Base-by-base conservation (phyloP, 2,113 vertebrate genomes). In the Puffinus mauretanicus region DNA sequence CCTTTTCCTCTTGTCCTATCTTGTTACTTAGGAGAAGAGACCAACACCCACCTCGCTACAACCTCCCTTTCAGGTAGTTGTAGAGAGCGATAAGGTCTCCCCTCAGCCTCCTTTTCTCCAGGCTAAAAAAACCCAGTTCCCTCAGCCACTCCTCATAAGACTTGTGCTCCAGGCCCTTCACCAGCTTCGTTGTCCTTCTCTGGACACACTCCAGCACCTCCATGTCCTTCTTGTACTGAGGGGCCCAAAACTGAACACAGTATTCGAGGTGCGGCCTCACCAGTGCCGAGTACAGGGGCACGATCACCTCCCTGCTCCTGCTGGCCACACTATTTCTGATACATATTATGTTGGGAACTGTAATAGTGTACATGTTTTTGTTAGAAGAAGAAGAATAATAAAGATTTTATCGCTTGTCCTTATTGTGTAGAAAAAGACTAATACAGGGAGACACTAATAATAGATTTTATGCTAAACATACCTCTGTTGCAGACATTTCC, bases 31-130 rank as follows among this genome's bases (percentile, higher is more conserved):
- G 19, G 15, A 77, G 44, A 61, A 61, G 73, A 44, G 17, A 49
- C 34, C 2, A 0, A 61, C 73, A 4, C 8, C 14, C 18, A 17
- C 44, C 44, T 61, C 1, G 0, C 15, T 38, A 10, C 15, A 25
- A 1, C 44, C 57, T 25, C n/a, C n/a, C 44, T 49, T 38, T 38
- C 44, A 30, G 27, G 38, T 14, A 34, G 51, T 3, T 55, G 70
- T 24, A 34, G 70, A 34, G 51, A 14, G 70, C 1, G 1, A 21
- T 11, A 7, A 65, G 22, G 36, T 54, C 30, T 42, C 47, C 36
- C 13, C 22, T 64, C 4, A 65, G 47, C 30, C 60, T 52, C 47
- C 30, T 51, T 1, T 51, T 29, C 30, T 55, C 25, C 51, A 66
- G 38, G 2, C 30, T 66, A 8, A 81, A 66, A 32, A 66, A 6